These are phyloP conservation scores for Mycetomoellerius zeteki DNA, from an alignment of 1,140 invertebrate genomes.

Conservation along the genomic window DNA sequence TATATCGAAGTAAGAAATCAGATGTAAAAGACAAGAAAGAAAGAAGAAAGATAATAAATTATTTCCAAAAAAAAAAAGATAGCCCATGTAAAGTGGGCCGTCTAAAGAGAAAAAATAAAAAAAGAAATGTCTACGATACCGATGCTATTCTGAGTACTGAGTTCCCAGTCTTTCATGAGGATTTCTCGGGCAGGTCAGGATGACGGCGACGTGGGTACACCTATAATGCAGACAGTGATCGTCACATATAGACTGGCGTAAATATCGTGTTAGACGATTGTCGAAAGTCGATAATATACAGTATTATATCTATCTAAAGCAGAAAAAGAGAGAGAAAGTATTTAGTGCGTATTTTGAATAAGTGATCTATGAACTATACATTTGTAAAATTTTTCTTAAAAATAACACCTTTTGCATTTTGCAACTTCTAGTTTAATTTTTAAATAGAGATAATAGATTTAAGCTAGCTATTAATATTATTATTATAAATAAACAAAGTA, in stretches of 20 bases:
- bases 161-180: constrained; percentile 88
- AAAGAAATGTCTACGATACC: constrained; percentile 87
- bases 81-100: constrained; percentile 1
- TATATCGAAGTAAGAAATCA: constrained; percentile 8
- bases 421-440: not conserved
- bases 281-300: constrained; percentile 40
- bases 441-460: not conserved
- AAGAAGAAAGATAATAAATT: constrained; percentile 49
- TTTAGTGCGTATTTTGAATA: not conserved
- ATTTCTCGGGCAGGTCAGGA: constrained; percentile 87
- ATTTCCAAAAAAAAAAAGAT: constrained; percentile 30
- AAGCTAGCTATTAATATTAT: not conserved
- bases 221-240: constrained; percentile 86
- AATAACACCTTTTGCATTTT: not conserved
- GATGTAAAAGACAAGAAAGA: constrained; percentile 58
- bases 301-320: not conserved
- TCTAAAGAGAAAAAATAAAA: constrained; percentile 79
- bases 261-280: constrained; percentile 55
- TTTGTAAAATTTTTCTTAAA: not conserved
- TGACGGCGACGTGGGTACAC: constrained; percentile 86
- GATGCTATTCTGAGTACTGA: constrained; percentile 88
- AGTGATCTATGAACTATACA: not conserved
- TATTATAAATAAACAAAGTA: not conserved
- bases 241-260: constrained; percentile 76
- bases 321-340: not conserved